These are phyloP conservation scores for Pachydiplax longipennis DNA, from an alignment of 2,888 invertebrate species.

Conservation along the genomic window DNA sequence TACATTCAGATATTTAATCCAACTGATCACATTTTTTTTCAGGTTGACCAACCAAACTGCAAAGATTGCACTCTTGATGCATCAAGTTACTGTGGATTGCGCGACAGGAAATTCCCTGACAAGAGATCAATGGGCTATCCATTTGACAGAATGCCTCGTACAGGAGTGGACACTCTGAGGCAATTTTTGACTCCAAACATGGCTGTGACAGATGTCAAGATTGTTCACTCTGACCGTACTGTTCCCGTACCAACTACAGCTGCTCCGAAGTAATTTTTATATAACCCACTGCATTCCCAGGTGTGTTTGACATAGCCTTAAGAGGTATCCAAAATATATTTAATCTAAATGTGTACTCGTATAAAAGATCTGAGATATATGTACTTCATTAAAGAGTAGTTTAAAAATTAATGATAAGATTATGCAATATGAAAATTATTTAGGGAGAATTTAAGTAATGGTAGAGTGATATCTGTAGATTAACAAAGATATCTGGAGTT, in stretches of 20 bases:
- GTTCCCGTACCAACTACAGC: not conserved
- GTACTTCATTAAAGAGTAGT: too few species aligned
- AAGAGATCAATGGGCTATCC: constrained; percentile 86
- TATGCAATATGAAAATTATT: too few species aligned
- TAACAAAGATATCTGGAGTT: too few species aligned
- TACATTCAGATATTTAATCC: too few species aligned
- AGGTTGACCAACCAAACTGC: constrained; percentile 3
- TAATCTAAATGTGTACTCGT: too few species aligned
- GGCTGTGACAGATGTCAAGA: constrained; percentile 69
- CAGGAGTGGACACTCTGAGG: constrained; percentile 65
- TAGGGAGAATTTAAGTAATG: too few species aligned
- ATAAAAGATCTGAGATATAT: too few species aligned
- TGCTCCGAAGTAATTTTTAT: not conserved
- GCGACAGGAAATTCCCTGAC: constrained; percentile 81
- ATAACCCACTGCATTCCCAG: too few species aligned
- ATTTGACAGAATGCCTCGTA: constrained; percentile 73
- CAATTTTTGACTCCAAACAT: constrained; percentile 81
- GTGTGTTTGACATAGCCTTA: too few species aligned
- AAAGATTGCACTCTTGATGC: constrained; percentile 71
- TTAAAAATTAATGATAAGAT: too few species aligned
- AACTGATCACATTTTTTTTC: not conserved
- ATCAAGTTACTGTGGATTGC: constrained; percentile 80
- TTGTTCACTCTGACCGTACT: constrained; percentile 65
- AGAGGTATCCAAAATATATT: too few species aligned
- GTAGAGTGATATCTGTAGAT: too few species aligned